These are phyloP conservation scores for Pantherophis guttatus DNA, from an alignment of 2,113 vertebrate genomes.

Conservation along the genomic window DNA sequence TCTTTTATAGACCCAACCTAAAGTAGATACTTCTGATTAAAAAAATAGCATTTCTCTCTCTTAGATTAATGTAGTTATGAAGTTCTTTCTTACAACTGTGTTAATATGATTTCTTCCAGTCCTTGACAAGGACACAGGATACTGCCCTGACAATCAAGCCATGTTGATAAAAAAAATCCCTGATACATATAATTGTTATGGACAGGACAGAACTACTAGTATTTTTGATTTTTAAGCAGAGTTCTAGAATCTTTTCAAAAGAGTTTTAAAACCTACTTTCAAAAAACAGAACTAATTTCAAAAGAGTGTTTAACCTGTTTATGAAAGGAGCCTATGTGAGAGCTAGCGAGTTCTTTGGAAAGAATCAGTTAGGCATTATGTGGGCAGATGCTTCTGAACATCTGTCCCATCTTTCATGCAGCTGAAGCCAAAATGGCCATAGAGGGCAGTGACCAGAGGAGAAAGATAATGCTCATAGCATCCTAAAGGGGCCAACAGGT, in stretches of 20 bases:
- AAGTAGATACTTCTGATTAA: neutral
- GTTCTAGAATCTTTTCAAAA: neutral
- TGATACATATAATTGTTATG: neutral
- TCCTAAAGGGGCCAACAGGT: neutral
- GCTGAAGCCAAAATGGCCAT: neutral
- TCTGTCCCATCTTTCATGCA: neutral
- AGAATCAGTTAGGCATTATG: neutral
- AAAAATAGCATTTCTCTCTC: neutral
- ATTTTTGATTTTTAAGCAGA: neutral
- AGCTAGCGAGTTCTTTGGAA: neutral
- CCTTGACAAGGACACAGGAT: neutral
- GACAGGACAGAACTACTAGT: neutral
- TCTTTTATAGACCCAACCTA: neutral
- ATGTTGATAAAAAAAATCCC: neutral
- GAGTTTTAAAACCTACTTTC: neutral
- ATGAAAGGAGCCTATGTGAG: neutral
- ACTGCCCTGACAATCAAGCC: neutral
- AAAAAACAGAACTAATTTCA: neutral
- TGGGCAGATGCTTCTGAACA: neutral
- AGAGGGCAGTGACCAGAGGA: neutral
- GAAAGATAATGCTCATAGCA: neutral
- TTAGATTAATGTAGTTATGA: neutral
- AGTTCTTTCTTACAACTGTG: neutral
- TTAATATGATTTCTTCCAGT: neutral
- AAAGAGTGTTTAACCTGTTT: neutral